These are phyloP conservation scores for Atethmia centrago DNA, from an alignment of 2,888 invertebrate species.

Conservation along the genomic window DNA sequence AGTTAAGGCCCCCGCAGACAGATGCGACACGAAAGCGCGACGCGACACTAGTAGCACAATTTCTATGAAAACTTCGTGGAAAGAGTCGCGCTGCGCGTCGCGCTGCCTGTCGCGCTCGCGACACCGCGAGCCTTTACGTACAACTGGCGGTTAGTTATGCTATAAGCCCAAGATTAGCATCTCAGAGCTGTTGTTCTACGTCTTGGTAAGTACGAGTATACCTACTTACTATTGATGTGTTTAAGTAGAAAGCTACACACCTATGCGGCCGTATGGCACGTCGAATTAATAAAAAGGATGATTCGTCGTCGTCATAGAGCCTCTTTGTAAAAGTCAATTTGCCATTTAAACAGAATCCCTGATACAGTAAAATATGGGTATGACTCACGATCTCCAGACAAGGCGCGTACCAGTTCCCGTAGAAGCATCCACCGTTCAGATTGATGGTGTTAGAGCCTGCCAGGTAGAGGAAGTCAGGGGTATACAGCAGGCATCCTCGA, in stretches of 20 bases:
- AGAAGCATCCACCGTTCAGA: conserved; percentile 80
- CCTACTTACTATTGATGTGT: neutral
- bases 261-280: neutral
- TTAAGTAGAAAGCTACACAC: neutral
- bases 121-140: too few species aligned
- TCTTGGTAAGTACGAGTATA: neutral
- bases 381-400: conserved; percentile 86
- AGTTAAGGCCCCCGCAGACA: too few species aligned
- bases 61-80: too few species aligned
- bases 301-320: neutral
- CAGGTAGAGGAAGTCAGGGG: conserved; percentile 82
- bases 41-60: too few species aligned
- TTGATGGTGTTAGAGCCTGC: conserved; percentile 80
- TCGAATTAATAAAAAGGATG: too few species aligned
- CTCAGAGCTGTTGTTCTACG: neutral
- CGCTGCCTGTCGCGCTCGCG: too few species aligned
- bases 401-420: conserved; percentile 81
- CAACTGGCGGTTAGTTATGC: too few species aligned
- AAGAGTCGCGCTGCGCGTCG: too few species aligned
- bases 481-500: conserved; percentile 84
- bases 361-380: neutral
- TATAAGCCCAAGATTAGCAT: neutral
- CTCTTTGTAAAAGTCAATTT: neutral
- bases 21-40: too few species aligned
- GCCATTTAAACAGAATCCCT: too few species aligned